phyloP scores from a whole-genome alignment of 2,888 invertebrate species.

The Pimpla rufipes region DNA sequence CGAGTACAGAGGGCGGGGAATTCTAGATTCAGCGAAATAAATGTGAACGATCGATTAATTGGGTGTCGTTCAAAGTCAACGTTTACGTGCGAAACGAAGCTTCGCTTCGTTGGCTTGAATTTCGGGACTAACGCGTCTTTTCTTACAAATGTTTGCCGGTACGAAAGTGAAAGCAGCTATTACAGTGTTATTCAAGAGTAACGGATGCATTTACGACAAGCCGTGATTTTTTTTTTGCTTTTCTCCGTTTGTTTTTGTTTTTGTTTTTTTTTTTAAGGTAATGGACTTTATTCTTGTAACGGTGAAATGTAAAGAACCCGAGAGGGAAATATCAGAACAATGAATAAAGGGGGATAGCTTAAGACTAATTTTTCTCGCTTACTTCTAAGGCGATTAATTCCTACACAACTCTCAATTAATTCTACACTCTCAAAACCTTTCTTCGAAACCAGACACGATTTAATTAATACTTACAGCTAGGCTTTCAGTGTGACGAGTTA shows the following conservation, averaged over 20 bases:
- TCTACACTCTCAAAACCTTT: slow-evolving; percentile 59
- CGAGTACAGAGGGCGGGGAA: slow-evolving; percentile 4
- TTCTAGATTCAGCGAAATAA: slow-evolving; percentile 15
- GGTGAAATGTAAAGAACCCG: slow-evolving; percentile 46
- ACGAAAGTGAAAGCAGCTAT: slow-evolving; percentile 5
- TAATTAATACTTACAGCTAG: slow-evolving; percentile 68
- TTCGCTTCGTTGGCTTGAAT: slow-evolving; percentile 1
- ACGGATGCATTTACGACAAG: slow-evolving; percentile 50
- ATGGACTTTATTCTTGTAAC: slow-evolving; percentile 41
- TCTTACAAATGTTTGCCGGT: not conserved
- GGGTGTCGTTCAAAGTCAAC: not conserved
- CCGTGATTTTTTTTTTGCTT: slow-evolving; percentile 1
- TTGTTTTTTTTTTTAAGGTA: slow-evolving; percentile 25
- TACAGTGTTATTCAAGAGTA: slow-evolving; percentile 22
- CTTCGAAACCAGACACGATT: slow-evolving; percentile 71
- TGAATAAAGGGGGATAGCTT: slow-evolving; percentile 46
- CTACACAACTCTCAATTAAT: slow-evolving; percentile 61
- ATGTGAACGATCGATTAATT: slow-evolving; percentile 14
- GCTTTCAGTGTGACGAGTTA: slow-evolving; percentile 46
- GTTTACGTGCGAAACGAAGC: not conserved
- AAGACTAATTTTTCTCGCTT: slow-evolving; percentile 11
- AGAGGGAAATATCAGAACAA: slow-evolving; percentile 26
- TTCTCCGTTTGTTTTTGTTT: not conserved
- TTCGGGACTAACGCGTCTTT: slow-evolving; percentile 3
- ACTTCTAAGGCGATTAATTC: slow-evolving; percentile 61